Base-by-base conservation (phyloP, 2,797 vertebrate genomes). In the Gambelia wislizenii region DNA sequence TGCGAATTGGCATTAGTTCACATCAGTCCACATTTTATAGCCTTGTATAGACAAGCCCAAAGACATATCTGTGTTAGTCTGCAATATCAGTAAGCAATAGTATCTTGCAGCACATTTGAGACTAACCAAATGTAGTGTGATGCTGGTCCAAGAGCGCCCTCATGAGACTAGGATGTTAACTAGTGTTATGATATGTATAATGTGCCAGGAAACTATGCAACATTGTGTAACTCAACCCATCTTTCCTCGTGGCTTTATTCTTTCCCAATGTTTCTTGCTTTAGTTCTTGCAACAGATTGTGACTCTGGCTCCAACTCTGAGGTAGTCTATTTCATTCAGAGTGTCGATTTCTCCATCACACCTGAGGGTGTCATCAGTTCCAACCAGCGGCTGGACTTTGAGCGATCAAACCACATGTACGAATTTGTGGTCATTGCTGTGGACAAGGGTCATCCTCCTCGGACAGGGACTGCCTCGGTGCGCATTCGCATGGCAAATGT, bases 341-440 rank as follows among this genome's bases (percentile, higher is more conserved):
- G 97, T 33, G 94, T 89, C 1, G 98, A 98, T 93, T 99, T 99
- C 92, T 97, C 96, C 95, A 97, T 99, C 96, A 97, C 98, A 0
- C 92, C 83, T 0, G 96, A 97, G 1, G 98, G 98, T 4, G 96
- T 98, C 94, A 92, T 98, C 95, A 98, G 95, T 96, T 97, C 98
- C 39, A 97, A 96, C 89, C 97, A 95, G 86, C 96, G 94, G 75
- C 97, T 99, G 88, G 97, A 99, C 96, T 98, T 98, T 67, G 98
- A 98, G 95, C 96, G 97, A 75, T 95, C 97, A 85, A 98, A 98
- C 95, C 98, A 98, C 90, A 96, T 98, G 96, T 99, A 98, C 9
- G 98, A 98, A 95, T 98, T 98, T 39, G 97, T 98, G 88, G 98
- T 98, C 92, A 97, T 98, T 1, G 98, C 98, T 0, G 97, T 98